Percentiles rank a stretch among this genome's conserved stretches.
Conservation (phyloP, 92 coral and sea anemone species). For the Porites lobata region DNA sequence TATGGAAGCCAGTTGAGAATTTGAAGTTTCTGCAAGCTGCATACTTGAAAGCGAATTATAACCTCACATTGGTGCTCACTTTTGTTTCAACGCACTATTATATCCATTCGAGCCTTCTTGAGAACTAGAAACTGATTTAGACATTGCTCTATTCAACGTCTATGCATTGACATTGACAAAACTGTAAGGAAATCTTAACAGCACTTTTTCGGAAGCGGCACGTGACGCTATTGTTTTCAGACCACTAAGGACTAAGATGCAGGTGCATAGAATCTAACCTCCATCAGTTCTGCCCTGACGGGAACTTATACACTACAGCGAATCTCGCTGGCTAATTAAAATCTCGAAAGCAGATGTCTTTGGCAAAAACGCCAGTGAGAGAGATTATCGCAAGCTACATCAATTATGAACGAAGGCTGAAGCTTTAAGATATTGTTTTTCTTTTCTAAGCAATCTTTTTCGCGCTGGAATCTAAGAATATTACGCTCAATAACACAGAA, state of each 20-base stretch:
- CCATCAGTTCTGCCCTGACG: conserved; percentile 7
- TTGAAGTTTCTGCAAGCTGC: neutral
- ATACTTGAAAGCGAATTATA: neutral
- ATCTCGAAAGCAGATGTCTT: conserved; percentile 46
- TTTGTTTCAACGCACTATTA: neutral
- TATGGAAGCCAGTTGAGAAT: conserved; percentile 11
- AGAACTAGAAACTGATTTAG: neutral
- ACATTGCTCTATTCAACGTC: conserved; percentile 37
- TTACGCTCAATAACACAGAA: neutral
- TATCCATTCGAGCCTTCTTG: neutral
- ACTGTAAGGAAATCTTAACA: conserved; percentile 9
- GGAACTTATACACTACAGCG: conserved; percentile 35
- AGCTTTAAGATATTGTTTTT: conserved; percentile 39
- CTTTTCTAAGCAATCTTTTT: conserved; percentile 20
- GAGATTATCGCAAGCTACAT: conserved; percentile 48
- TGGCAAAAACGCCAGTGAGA: conserved; percentile 41
- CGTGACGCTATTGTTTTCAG: conserved; percentile 35
- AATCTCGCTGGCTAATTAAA: conserved; percentile 54
- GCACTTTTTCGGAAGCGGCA: conserved; percentile 10
- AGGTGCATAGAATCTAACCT: conserved; percentile 25
- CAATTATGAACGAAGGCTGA: conserved; percentile 38
- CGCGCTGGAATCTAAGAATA: conserved; percentile 22
- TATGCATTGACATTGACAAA: neutral
- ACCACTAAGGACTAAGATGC: conserved; percentile 19
- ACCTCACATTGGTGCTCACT: neutral